Conservation (phyloP, 64 coral and sea anemone genomes). For the Cladopsammia gracilis region DNA sequence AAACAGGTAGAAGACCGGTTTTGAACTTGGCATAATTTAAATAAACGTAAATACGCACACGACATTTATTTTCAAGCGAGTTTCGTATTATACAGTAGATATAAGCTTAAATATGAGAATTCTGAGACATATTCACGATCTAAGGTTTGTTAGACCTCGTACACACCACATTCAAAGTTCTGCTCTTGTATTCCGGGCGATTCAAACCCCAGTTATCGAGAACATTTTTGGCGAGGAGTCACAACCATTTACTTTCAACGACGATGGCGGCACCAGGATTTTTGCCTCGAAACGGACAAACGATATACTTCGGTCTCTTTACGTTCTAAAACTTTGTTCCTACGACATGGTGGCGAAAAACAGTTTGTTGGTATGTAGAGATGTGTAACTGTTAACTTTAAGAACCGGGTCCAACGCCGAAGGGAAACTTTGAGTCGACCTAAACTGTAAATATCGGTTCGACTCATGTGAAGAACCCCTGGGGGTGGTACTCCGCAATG, state of each 20-base stretch:
- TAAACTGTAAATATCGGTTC: not conserved
- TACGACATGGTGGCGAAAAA: constrained; percentile 52
- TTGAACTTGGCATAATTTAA: no score
- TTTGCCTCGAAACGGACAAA: constrained; percentile 26
- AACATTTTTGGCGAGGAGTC: not conserved
- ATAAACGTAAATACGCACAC: no score
- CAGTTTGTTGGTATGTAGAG: constrained; percentile 33
- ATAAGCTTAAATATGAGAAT: not conserved
- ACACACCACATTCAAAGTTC: not conserved
- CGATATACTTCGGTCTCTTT: constrained; percentile 51
- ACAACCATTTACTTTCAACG: not conserved
- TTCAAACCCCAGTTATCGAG: not conserved
- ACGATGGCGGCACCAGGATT: not conserved
- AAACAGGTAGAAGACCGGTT: no score
- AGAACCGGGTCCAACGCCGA: not conserved
- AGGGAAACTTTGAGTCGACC: not conserved
- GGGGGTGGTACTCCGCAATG: no score
- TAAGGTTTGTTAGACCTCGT: not conserved
- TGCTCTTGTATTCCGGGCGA: not conserved
- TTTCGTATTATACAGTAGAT: no score
- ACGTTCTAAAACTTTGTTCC: constrained; percentile 58
- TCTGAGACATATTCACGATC: not conserved
- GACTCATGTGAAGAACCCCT: no score
- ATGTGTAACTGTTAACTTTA: no score
- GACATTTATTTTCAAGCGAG: no score